phyloP scores from a whole-genome alignment of 2,113 vertebrate genomes.

The Anthoscopus minutus region DNA sequence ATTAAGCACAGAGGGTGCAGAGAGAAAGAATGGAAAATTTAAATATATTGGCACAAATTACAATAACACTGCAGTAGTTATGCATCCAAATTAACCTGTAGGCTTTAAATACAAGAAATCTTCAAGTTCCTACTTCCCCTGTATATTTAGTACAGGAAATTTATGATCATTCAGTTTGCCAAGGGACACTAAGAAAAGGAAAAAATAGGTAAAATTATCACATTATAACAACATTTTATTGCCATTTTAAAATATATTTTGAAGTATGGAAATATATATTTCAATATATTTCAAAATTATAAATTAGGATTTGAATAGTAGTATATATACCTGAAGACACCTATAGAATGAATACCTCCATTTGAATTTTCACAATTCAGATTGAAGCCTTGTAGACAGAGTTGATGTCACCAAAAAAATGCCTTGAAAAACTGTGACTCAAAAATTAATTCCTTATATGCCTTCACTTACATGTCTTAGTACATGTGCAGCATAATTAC shows the following conservation, averaged over 20 bases:
- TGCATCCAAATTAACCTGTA: neutral
- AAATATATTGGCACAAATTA: neutral
- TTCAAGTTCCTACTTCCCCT: neutral
- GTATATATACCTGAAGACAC: neutral
- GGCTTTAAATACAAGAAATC: neutral
- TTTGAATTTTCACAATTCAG: neutral
- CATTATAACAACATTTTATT: neutral
- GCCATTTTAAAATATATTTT: neutral
- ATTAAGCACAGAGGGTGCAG: neutral
- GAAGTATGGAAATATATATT: neutral
- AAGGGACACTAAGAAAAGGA: neutral
- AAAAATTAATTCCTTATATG: neutral
- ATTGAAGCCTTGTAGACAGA: neutral
- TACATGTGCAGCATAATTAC: neutral
- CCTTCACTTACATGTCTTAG: neutral
- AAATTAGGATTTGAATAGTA: neutral
- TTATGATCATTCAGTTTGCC: neutral
- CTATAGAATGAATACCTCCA: neutral
- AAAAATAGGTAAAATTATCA: neutral
- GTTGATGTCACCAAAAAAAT: accelerated
- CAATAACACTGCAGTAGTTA: neutral
- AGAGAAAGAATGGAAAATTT: neutral
- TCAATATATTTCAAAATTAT: neutral
- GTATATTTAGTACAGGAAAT: neutral
- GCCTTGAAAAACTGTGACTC: accelerated